Evolutionary conservation across 2,113 vertebrate genomes (phyloP), one percentile per base, ranked within the genome.

Genomic region (Charadrius vociferus): DNA sequence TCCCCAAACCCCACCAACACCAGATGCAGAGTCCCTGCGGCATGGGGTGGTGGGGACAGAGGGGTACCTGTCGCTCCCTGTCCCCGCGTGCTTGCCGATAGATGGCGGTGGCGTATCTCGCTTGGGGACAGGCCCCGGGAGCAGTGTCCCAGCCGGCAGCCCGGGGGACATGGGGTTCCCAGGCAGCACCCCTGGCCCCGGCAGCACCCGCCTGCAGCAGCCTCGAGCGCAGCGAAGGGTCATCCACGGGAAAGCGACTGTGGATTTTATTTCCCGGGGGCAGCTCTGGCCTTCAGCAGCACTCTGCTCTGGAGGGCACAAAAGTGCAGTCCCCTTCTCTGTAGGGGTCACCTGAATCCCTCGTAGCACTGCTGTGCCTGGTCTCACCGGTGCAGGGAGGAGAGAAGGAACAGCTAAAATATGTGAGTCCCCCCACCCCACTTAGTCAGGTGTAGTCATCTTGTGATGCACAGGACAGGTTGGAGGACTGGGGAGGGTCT

Each of bases 71-170:
- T 49, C 24, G 1, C 71, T 30, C 26, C 43, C 29, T 12, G 95
- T 74, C 61, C 56, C 43, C 47, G 32, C 14, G 14, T 36, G 77
- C 55, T 58, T 29, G 83, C 93, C 96, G 93, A 81, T 94, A 97
- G 96, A 88, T 96, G 96, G 96, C 95, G 47, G 73, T 97, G 96
- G 37, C 70, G 96, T 15, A 95, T 81, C 91, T 96, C 81, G 21
- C 89, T 55, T 68, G 81, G 89, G 86, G 56, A 84, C 89, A 37
- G 62, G 14, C 5, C 32, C 16, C 30, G 10, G 10, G 17, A 55
- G n/a, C 32, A 1, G 59, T 1, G 77, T 58, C 59, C 45, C 75
- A 23, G 63, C 45, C 5, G 79, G 81, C 59, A 74, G 81, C 61
- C 63, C 29, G 2, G 19, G 29, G 2, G 10, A 24, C 59, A 9